phyloP scores from a whole-genome alignment of 64 coral and sea anemone species.

The Montipora foliosa region DNA sequence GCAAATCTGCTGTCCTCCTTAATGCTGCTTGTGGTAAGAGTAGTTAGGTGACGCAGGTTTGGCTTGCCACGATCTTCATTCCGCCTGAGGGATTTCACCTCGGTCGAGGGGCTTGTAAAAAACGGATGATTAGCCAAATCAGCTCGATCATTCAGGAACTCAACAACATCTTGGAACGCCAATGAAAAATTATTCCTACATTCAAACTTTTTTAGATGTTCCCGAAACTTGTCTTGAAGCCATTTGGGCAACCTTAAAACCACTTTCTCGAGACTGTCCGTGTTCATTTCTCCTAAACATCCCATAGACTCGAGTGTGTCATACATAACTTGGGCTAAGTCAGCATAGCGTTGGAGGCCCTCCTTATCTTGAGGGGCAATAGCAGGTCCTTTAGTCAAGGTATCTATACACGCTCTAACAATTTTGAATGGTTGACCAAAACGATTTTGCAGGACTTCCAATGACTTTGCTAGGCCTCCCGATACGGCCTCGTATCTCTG shows the following conservation, averaged over 20 bases:
- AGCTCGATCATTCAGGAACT: constrained; percentile 22
- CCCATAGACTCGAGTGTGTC: neutral
- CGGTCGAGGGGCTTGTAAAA: neutral
- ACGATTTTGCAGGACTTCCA: constrained; percentile 27
- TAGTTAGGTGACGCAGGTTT: neutral
- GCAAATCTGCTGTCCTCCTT: neutral
- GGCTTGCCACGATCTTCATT: neutral
- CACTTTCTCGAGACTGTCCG: constrained; percentile 41
- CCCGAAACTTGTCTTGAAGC: constrained; percentile 6
- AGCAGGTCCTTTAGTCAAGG: constrained; percentile 32
- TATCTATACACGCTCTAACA: constrained; percentile 47
- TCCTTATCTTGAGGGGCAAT: constrained; percentile 36
- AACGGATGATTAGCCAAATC: constrained; percentile 18
- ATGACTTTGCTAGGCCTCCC: constrained; percentile 10
- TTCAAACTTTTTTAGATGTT: constrained; percentile 28
- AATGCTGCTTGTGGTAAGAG: neutral
- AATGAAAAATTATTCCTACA: neutral
- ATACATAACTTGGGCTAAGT: constrained; percentile 7
- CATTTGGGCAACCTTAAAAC: constrained; percentile 45
- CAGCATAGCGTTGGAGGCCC: constrained; percentile 17
- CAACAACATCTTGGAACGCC: constrained; percentile 17
- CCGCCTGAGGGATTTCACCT: too few species aligned
- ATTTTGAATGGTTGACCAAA: constrained; percentile 39
- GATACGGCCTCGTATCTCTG: constrained; percentile 40
- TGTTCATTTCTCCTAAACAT: constrained; percentile 57